phyloP scores from a whole-genome alignment of 2,113 vertebrate genomes.

The Nansenia antarctica region DNA sequence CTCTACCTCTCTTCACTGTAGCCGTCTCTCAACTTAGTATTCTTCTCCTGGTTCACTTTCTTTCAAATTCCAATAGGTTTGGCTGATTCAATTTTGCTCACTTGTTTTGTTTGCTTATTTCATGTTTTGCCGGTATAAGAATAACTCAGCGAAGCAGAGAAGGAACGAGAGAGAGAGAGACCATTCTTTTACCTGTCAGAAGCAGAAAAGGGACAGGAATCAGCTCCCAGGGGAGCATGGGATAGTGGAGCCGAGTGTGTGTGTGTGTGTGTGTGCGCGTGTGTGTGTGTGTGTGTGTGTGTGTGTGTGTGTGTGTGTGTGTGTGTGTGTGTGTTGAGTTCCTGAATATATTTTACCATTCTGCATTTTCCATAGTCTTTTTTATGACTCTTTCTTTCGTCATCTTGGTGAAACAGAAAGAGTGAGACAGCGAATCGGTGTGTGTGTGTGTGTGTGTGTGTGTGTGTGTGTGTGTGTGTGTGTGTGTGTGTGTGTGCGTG shows the following conservation, averaged over 20 bases:
- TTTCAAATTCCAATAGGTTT: conserved; percentile 27
- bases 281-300: not conserved
- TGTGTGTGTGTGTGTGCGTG: no score
- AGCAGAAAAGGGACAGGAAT: conserved; percentile 9
- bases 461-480: no score
- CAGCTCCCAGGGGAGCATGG: not conserved
- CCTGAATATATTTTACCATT: not conserved
- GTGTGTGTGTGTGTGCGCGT: not conserved
- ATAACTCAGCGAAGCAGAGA: conserved; percentile 38
- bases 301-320: not conserved
- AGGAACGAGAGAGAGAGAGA: not conserved
- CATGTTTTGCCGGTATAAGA: conserved; percentile 41
- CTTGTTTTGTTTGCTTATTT: conserved; percentile 42
- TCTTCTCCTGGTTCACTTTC: conserved; percentile 31
- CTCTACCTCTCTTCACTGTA: not conserved
- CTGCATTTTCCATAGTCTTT: no score
- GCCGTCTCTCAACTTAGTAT: conserved; percentile 3
- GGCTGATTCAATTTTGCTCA: conserved; percentile 37
- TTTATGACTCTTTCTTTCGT: no score
- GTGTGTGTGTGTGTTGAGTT: not conserved
- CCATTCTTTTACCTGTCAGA: conserved; percentile 11
- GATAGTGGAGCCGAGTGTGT: not conserved
- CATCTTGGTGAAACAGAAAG: no score
- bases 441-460: no score
- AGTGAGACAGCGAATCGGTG: no score